A percentile compares a stretch with the other conserved stretches of the same genome.
Conservation (phyloP, 2,888 invertebrate species). For the Plagodis dolabraria region DNA sequence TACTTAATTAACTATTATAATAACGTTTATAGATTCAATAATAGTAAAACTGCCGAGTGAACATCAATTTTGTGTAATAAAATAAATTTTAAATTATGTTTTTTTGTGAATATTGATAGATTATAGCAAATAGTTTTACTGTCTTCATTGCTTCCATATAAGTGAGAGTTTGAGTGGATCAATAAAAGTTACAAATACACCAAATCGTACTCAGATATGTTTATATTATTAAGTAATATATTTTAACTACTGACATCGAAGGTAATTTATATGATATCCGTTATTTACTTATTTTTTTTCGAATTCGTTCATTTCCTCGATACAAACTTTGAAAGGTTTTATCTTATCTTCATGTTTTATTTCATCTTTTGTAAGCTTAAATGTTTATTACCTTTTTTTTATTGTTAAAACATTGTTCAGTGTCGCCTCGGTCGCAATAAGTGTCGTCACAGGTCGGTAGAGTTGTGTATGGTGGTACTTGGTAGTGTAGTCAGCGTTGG, state of each 20-base stretch:
- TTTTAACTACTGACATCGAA: conserved; percentile 2
- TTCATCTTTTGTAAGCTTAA: too few species aligned
- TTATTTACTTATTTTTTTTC: too few species aligned
- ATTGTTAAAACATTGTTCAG: neutral
- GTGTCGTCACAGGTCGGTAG: conserved; percentile 38
- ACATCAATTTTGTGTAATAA: conserved; percentile 60
- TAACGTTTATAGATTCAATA: conserved; percentile 51
- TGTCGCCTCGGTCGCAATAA: conserved; percentile 10
- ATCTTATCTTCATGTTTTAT: too few species aligned
- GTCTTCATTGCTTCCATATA: conserved; percentile 11
- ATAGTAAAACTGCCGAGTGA: conserved; percentile 58
- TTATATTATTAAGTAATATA: conserved; percentile 12
- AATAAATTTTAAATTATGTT: conserved; percentile 33
- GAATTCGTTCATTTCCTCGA: too few species aligned
- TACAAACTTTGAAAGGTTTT: too few species aligned
- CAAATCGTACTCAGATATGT: conserved; percentile 6
- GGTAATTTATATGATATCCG: conserved; percentile 4
- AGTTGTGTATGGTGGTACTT: conserved; percentile 40
- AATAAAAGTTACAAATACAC: conserved; percentile 8
- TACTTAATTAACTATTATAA: conserved; percentile 63
- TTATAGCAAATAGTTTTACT: conserved; percentile 30
- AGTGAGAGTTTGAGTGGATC: conserved; percentile 9
- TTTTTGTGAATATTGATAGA: conserved; percentile 45
- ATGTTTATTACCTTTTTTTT: too few species aligned
- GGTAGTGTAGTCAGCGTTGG: conserved; percentile 30